Percentiles rank a stretch among this genome's conserved stretches.
Evolutionary conservation across 2,113 vertebrate genomes (phyloP).

Genomic region (Azemiops feae): DNA sequence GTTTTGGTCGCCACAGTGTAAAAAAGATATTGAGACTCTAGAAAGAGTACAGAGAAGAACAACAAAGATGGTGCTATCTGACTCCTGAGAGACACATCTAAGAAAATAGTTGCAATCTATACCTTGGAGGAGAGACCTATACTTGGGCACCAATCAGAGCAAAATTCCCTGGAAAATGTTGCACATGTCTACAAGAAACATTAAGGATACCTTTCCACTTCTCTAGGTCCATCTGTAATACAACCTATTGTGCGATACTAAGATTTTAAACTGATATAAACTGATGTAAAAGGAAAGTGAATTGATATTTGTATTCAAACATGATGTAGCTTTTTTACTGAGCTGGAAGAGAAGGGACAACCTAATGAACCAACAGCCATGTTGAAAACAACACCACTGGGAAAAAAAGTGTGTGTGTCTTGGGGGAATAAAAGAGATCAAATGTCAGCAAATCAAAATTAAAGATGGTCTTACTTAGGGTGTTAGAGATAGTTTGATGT

Average conservation of each 20-base stretch:
- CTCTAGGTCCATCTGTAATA: background rate
- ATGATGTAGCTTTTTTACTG: background rate
- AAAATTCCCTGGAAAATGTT: background rate
- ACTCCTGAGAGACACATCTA: background rate
- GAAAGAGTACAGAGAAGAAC: no score
- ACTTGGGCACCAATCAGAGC: background rate
- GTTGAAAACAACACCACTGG: background rate
- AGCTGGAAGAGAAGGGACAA: background rate
- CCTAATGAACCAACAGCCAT: background rate
- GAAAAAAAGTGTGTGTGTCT: no score
- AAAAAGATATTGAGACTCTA: no score
- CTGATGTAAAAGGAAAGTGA: background rate
- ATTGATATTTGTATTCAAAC: background rate
- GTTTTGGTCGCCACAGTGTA: no score
- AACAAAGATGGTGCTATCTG: no score
- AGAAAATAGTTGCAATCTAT: background rate
- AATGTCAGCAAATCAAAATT: background rate
- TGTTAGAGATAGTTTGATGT: background rate
- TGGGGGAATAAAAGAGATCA: background rate
- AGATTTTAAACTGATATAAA: background rate
- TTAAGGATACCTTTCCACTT: background rate
- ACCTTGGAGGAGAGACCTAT: background rate
- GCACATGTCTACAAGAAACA: background rate
- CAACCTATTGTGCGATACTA: background rate
- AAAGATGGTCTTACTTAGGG: background rate